Conservation (phyloP, 2,113 vertebrate species). For the Pygathrix nemaeus region DNA sequence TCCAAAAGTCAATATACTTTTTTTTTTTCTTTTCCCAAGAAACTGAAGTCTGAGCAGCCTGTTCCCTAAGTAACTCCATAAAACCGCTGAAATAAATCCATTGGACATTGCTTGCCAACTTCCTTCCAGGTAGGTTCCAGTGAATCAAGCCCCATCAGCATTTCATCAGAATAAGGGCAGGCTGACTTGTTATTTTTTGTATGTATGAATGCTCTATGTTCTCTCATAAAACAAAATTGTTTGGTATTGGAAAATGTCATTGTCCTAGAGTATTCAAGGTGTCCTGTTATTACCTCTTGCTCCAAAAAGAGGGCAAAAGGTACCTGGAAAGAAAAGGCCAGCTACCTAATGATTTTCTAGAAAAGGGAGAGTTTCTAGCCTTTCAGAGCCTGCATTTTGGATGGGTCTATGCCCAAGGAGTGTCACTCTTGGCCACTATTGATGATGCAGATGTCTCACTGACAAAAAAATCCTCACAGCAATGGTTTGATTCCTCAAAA, state of each 20-base stretch:
- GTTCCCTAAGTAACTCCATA: neutral
- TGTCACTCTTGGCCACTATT: neutral
- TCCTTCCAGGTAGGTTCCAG: neutral
- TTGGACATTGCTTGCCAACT: neutral
- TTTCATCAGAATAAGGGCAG: conserved; percentile 36
- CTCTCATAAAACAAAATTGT: conserved; percentile 40
- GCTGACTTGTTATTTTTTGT: conserved; percentile 29
- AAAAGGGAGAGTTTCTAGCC: neutral
- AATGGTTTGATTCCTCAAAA: neutral
- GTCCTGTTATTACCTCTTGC: neutral
- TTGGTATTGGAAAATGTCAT: neutral
- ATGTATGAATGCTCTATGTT: neutral
- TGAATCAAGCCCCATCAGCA: neutral
- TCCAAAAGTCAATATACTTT: neutral
- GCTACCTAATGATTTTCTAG: neutral
- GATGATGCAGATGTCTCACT: neutral
- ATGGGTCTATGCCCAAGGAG: neutral
- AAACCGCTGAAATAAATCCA: neutral
- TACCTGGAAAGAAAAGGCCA: neutral
- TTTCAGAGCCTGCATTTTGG: neutral
- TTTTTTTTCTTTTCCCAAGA: neutral
- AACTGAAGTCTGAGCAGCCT: neutral
- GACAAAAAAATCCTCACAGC: neutral
- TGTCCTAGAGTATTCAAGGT: neutral
- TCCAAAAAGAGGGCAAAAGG: neutral